Conservation (phyloP, 2,888 invertebrate species). For the Bruchidius siliquastri region DNA sequence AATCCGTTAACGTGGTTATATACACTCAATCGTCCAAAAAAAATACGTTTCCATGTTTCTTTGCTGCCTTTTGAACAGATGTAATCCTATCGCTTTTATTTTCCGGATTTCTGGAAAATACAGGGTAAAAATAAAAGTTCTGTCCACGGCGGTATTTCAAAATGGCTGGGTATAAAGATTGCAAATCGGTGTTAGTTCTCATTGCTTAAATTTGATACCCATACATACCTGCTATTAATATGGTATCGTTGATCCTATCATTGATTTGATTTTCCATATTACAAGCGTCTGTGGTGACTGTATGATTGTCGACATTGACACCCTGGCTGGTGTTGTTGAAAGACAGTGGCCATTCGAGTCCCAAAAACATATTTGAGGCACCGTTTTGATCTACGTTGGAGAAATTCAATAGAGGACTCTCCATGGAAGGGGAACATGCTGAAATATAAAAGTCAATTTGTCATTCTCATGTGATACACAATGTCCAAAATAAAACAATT, state of each 20-base stretch:
- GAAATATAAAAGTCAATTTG: conserved; percentile 11
- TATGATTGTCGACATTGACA: conserved; percentile 14
- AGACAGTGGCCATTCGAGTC: conserved; percentile 42
- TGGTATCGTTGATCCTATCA: conserved; percentile 34
- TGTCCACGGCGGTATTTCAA: no score
- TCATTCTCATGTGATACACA: no score
- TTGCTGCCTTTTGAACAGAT: no score
- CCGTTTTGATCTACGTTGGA: conserved; percentile 20
- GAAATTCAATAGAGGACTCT: conserved; percentile 39
- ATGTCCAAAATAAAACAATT: no score
- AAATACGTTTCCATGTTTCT: no score
- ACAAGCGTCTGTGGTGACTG: conserved; percentile 9
- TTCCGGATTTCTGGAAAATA: no score
- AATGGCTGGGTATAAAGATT: no score
- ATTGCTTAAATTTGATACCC: background rate
- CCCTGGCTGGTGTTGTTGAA: conserved; percentile 26
- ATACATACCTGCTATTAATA: conserved; percentile 34
- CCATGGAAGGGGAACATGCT: conserved; percentile 39
- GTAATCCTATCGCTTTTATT: no score
- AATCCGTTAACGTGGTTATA: no score
- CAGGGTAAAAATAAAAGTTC: no score
- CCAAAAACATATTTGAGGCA: conserved; percentile 39
- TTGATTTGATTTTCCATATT: conserved; percentile 17
- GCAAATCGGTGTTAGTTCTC: no score
- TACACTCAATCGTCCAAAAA: no score